Conservation (phyloP, 2,888 invertebrate genomes). For the Gryllus longicercus region DNA sequence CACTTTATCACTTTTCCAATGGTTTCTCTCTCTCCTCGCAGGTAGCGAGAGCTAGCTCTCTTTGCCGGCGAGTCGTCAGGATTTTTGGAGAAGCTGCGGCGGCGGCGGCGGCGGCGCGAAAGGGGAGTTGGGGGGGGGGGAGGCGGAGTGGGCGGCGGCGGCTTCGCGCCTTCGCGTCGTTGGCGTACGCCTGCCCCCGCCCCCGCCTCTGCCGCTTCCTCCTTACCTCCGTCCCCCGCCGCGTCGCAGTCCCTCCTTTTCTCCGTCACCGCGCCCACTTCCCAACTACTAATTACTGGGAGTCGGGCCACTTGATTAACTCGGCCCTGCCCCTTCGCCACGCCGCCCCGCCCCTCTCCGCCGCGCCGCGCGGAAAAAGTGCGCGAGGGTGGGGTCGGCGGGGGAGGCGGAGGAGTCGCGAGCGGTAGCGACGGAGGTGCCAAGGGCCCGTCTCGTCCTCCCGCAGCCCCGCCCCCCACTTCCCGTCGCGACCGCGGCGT, state of each 20-base stretch:
- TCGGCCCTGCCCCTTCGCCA: neutral
- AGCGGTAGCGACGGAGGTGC: too few relatives aligned
- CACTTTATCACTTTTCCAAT: conserved; percentile 38
- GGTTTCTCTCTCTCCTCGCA: conserved; percentile 22
- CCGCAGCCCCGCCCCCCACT: too few relatives aligned
- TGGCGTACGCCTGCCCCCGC: conserved; percentile 20
- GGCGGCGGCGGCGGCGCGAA: neutral
- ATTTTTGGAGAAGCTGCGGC: neutral
- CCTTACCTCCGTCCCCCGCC: conserved; percentile 30
- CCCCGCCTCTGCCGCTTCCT: conserved; percentile 29
- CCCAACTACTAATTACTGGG: conserved; percentile 1
- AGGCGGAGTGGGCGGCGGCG: neutral
- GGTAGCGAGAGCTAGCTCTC: neutral
- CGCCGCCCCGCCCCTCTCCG: too few relatives aligned
- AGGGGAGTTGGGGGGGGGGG: neutral
- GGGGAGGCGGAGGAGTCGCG: too few relatives aligned
- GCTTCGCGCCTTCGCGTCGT: conserved; percentile 11
- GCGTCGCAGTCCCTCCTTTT: neutral
- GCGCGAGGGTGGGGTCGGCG: neutral
- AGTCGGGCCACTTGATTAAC: conserved; percentile 6
- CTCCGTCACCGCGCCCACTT: conserved; percentile 17
- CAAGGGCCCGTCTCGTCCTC: too few relatives aligned
- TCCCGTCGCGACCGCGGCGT: too few relatives aligned
- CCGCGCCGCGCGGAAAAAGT: neutral
- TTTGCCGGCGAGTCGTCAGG: neutral